Conservation (phyloP, 2,797 vertebrate genomes). For the Phoeniculus purpureus region DNA sequence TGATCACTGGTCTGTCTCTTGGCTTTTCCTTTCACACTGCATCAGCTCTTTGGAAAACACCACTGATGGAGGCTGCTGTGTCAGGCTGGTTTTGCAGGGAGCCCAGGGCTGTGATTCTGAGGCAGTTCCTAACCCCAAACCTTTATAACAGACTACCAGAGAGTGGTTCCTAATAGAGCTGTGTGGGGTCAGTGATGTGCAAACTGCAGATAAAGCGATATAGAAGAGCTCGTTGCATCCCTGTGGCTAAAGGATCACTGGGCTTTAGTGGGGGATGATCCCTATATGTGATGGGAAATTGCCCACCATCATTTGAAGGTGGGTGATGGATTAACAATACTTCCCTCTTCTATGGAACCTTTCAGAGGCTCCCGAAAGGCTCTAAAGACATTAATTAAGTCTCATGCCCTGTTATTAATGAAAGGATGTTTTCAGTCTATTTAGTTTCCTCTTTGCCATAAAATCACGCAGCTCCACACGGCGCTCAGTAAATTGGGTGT, state of each 20-base stretch:
- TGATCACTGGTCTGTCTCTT: not conserved
- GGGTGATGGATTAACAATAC: conserved; percentile 2
- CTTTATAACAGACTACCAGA: not conserved
- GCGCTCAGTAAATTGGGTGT: not conserved
- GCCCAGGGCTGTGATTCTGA: not conserved
- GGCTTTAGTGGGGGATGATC: not conserved
- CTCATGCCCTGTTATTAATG: not conserved
- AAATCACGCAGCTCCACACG: not conserved
- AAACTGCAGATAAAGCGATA: not conserved
- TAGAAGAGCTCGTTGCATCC: not conserved
- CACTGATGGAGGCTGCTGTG: not conserved
- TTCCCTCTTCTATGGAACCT: not conserved
- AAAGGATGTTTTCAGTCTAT: conserved; percentile 47
- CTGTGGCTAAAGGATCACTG: not conserved
- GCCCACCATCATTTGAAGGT: not conserved
- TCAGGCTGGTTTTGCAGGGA: not conserved
- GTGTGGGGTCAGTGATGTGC: not conserved
- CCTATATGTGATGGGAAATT: not conserved
- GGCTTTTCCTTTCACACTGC: not conserved
- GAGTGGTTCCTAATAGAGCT: not conserved
- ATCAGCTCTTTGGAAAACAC: not conserved
- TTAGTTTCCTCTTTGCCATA: conserved; percentile 5
- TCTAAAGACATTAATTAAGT: conserved; percentile 30
- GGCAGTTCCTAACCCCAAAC: not conserved
- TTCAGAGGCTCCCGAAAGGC: not conserved